phyloP scores from a whole-genome alignment of 2,888 invertebrate genomes.

The Bembecia ichneumoniformis region DNA sequence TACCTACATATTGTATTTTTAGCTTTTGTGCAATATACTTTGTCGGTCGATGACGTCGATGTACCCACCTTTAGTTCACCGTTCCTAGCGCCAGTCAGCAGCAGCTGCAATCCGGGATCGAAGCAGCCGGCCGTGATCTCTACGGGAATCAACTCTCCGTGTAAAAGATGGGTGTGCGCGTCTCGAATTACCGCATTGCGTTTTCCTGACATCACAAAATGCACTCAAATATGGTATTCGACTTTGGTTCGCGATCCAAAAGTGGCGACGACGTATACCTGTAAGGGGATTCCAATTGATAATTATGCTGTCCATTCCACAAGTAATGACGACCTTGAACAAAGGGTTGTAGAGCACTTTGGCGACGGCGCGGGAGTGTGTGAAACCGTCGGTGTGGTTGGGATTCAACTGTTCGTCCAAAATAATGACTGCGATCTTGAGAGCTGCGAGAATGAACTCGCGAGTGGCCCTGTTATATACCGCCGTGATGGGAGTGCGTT shows the following conservation, averaged over 20 bases:
- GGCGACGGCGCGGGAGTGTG: slow-evolving; percentile 79
- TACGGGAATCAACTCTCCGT: slow-evolving; percentile 77
- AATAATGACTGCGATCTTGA: slow-evolving; percentile 75
- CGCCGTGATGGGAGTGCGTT: slow-evolving; percentile 71
- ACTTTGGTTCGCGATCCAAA: background rate
- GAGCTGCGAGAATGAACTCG: slow-evolving; percentile 77
- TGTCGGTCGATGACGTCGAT: background rate
- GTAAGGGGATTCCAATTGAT: slow-evolving; percentile 86
- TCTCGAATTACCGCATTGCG: slow-evolving; percentile 78
- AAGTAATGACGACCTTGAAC: slow-evolving; percentile 81
- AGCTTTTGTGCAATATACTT: background rate
- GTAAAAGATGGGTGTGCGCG: slow-evolving; percentile 77
- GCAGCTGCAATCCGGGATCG: slow-evolving; percentile 79
- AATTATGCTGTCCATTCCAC: slow-evolving; percentile 84
- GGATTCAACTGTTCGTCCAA: slow-evolving; percentile 77
- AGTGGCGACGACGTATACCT: slow-evolving; percentile 35
- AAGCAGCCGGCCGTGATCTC: slow-evolving; percentile 85
- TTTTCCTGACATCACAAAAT: slow-evolving; percentile 53
- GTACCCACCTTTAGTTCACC: slow-evolving; percentile 76
- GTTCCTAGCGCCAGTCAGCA: slow-evolving; percentile 84
- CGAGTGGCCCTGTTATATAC: slow-evolving; percentile 78
- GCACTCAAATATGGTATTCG: background rate
- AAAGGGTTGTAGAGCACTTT: slow-evolving; percentile 82
- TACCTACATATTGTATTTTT: background rate
- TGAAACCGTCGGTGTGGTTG: slow-evolving; percentile 80